Base-by-base conservation (phyloP, 2,113 vertebrate species). In the Tetraodon nigroviridis region DNA sequence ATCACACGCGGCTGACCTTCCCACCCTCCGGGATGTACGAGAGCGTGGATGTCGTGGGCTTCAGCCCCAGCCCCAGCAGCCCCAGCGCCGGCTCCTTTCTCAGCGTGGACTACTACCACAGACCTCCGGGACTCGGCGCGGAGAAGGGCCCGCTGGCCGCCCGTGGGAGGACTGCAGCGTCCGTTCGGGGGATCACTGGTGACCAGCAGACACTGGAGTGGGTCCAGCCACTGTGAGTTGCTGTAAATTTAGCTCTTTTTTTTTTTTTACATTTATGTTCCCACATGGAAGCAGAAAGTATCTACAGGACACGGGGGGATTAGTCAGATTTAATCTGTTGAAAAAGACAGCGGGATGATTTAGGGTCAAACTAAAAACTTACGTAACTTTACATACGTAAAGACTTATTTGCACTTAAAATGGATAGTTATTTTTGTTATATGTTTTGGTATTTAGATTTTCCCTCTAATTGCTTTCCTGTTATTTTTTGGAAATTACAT, bases 71-170 rank as follows among this genome's bases (percentile, higher is more conserved):
- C 63, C 80, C 80, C 49, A 75, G 75, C 75, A 83, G 82, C 69
- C 83, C 85, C 6, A 70, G 59, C 49, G 58, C 81, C 51, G 80
- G 83, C 57, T 81, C 83, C 1, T 87, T 87, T 1, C 75, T 87
- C 16, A 47, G 81, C 76, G 83, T 83, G 85, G 85, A 87, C 81
- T 87, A 85, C 80, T 87, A 87, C 78, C 85, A 87, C 80, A 49
- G 80, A 73, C 67, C 81, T 32, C 83, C 85, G 21, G 85, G 85
- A 47, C 80, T 87, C n/a, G 76, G 76, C 44, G 65, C 71, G 51
- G 85, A 87, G 53, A 85, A 84, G 59, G 83, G 81, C 12, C 78
- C 82, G 5, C 78, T 84, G 63, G 20, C 79, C 67, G 74, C 67
- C 67, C 0, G 59, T 61, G 0, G 79, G 58, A n/a, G 79, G 69